These are phyloP conservation scores for Cirrhinus mrigala DNA, from an alignment of 2,797 vertebrate species.

Conservation along the genomic window DNA sequence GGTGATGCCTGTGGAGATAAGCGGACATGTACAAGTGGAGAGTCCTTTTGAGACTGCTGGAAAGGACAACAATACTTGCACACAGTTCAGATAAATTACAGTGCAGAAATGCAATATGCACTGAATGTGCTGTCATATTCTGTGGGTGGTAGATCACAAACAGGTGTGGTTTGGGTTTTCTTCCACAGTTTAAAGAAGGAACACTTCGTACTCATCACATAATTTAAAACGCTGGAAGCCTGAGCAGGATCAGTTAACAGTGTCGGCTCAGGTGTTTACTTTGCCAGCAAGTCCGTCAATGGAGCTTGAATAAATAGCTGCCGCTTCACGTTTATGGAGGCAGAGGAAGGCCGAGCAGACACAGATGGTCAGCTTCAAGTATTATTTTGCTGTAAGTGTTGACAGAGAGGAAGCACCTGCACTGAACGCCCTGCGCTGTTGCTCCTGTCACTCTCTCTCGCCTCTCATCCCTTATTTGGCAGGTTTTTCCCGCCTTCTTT, in stretches of 20 bases:
- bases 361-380: conserved; percentile 69
- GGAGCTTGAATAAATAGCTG: conserved; percentile 57
- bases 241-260: conserved; percentile 26
- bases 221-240: not conserved
- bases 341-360: conserved; percentile 53
- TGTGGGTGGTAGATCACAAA: not conserved
- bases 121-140: conserved; percentile 17
- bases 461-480: not conserved
- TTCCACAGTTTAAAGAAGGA: not conserved
- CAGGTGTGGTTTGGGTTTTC: not conserved
- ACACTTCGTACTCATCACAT: not conserved
- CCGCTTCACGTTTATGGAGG: conserved; percentile 20
- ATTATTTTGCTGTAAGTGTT: conserved; percentile 67
- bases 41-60: conserved; percentile 2
- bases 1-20: not conserved
- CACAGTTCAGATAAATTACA: not conserved
- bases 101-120: conserved; percentile 7
- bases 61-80: not conserved
- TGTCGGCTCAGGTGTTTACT: conserved; percentile 53
- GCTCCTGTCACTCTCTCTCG: conserved; percentile 4
- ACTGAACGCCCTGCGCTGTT: conserved; percentile 55
- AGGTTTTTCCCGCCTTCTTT: not conserved
- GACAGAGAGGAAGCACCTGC: conserved; percentile 77
- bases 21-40: conserved; percentile 1
- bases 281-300: conserved; percentile 48